Conservation (phyloP, 2,113 vertebrate species). For the Holacanthus passer region DNA sequence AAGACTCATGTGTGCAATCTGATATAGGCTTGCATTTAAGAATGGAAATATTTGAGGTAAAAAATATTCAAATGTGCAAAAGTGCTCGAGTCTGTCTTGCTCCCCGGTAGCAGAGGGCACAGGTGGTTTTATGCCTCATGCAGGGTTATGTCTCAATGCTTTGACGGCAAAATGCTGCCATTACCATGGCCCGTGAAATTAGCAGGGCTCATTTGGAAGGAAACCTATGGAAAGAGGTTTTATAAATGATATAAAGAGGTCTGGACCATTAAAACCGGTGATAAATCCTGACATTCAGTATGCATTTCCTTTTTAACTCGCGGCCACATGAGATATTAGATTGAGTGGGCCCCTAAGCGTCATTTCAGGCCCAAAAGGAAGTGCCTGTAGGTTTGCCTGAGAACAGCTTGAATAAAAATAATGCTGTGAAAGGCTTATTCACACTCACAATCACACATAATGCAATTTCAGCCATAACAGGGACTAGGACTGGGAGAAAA, state of each 20-base stretch:
- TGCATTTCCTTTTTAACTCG: conserved; percentile 66
- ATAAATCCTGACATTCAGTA: conserved; percentile 72
- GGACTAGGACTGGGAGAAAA: conserved; percentile 57
- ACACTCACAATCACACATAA: conserved; percentile 77
- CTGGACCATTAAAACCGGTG: conserved; percentile 56
- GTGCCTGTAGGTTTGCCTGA: conserved; percentile 75
- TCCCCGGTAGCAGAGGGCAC: conserved; percentile 5
- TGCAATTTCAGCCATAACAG: conserved; percentile 72
- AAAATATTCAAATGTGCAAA: background rate
- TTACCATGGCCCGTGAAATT: conserved; percentile 64
- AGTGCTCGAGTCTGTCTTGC: background rate
- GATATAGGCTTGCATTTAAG: background rate
- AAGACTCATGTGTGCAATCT: background rate
- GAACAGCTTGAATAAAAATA: conserved; percentile 79
- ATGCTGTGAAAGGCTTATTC: conserved; percentile 75
- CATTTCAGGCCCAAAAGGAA: conserved; percentile 70
- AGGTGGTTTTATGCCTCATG: conserved; percentile 52
- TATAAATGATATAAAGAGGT: conserved; percentile 58
- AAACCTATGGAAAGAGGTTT: conserved; percentile 52
- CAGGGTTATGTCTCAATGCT: conserved; percentile 36
- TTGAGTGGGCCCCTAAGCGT: conserved; percentile 64
- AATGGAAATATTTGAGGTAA: conserved; percentile 3
- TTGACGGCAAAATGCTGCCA: conserved; percentile 43
- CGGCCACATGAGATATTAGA: conserved; percentile 73
- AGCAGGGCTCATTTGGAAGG: conserved; percentile 56